Evolutionary conservation across 2,888 invertebrate species (phyloP).

Genomic region (Apoda limacodes): DNA sequence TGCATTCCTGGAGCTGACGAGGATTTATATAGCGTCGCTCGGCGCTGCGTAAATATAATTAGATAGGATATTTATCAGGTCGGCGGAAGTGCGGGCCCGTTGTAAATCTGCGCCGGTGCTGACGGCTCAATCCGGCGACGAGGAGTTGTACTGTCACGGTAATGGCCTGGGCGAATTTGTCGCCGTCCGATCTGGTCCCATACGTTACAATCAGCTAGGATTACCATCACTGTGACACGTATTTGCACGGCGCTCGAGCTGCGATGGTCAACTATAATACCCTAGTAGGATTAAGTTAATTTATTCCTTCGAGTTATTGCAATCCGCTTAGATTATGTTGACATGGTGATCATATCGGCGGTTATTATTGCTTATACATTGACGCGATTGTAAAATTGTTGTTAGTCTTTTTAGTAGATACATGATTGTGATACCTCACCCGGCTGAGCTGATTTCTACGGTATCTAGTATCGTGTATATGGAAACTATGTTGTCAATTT

Average conservation of each 20-base stretch:
- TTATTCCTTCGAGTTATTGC: no score
- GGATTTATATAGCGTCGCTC: constrained; percentile 58
- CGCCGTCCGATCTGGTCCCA: constrained; percentile 25
- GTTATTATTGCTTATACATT: no score
- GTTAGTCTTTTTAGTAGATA: no score
- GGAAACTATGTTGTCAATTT: no score
- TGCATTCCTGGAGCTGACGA: constrained; percentile 39
- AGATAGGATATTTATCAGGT: constrained; percentile 64
- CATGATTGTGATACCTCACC: no score
- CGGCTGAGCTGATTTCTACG: no score
- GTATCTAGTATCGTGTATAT: no score
- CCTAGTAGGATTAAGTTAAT: constrained; percentile 39
- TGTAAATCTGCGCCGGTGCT: constrained; percentile 52
- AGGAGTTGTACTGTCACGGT: constrained; percentile 42
- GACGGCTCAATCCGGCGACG: constrained; percentile 60
- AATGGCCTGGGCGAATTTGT: constrained; percentile 35
- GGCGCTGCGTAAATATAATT: constrained; percentile 68
- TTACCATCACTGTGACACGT: constrained; percentile 23
- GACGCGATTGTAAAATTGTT: no score
- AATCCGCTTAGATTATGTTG: no score
- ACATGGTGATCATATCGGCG: no score
- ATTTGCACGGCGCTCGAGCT: no score
- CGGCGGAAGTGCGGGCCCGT: constrained; percentile 58
- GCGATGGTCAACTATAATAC: constrained; percentile 27
- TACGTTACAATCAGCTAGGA: constrained; percentile 42